A percentile compares a stretch with the other conserved stretches of the same genome.
These are phyloP conservation scores for Trachops cirrhosus DNA, from an alignment of 2,797 vertebrate genomes.

Conservation along the genomic window DNA sequence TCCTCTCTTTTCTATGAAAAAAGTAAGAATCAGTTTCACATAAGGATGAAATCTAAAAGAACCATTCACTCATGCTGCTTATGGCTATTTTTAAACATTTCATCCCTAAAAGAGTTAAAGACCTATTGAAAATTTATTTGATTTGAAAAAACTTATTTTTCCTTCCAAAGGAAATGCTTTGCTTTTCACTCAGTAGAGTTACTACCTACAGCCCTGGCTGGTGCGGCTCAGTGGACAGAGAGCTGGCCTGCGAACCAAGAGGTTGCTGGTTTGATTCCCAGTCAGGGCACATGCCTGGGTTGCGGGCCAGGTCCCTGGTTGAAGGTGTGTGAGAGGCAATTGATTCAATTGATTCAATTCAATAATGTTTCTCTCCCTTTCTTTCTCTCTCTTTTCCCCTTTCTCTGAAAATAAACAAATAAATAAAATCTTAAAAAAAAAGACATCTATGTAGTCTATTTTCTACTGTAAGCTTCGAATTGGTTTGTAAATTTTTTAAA, in stretches of 20 bases:
- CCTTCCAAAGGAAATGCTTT: neutral
- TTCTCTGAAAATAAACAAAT: too few relatives aligned
- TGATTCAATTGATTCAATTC: too few relatives aligned
- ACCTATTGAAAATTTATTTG: neutral
- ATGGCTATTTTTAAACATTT: neutral
- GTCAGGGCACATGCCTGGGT: too few relatives aligned
- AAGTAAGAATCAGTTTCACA: neutral
- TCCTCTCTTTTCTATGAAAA: conserved; percentile 79
- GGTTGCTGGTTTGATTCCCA: too few relatives aligned
- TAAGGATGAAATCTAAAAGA: neutral
- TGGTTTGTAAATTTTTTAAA: neutral
- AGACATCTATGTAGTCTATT: neutral
- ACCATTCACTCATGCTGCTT: neutral
- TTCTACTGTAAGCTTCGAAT: neutral
- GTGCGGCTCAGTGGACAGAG: too few relatives aligned
- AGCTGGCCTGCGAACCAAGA: too few relatives aligned
- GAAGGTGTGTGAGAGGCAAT: too few relatives aligned
- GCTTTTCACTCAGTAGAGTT: neutral
- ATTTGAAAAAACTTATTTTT: neutral
- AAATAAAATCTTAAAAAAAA: neutral
- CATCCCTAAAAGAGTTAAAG: conserved; percentile 4
- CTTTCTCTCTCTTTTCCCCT: too few relatives aligned
- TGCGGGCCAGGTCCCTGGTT: too few relatives aligned
- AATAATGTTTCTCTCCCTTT: too few relatives aligned
- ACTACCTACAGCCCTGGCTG: neutral